phyloP scores from a whole-genome alignment of 2,888 invertebrate genomes.

The Ommatoiulus sabulosus region DNA sequence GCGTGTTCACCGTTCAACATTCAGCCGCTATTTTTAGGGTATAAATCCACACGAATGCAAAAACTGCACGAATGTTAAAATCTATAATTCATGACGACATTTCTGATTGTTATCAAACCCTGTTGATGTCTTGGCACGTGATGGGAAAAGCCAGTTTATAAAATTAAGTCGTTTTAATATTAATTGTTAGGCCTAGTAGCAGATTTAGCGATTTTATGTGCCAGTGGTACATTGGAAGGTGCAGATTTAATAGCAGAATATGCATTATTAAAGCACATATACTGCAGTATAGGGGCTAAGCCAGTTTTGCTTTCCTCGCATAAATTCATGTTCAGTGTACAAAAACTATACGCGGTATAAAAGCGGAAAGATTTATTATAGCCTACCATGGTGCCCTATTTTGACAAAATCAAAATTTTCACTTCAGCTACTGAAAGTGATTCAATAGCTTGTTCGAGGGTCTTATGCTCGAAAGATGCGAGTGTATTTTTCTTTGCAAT shows the following conservation, averaged over 20 bases:
- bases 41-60: not conserved
- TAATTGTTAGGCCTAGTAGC: not conserved
- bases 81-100: not conserved
- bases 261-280: not conserved
- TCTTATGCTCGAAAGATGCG: not conserved
- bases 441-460: not conserved
- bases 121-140: not conserved
- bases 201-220: not conserved
- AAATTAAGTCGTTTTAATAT: not conserved
- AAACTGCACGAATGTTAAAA: not conserved
- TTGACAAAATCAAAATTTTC: constrained; percentile 1
- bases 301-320: not conserved
- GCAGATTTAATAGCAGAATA: not conserved
- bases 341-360: not conserved
- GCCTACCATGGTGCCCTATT: constrained; percentile 19
- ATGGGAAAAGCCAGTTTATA: not conserved
- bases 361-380: not conserved
- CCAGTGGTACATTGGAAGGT: not conserved
- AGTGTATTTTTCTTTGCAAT: not conserved
- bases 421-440: not conserved
- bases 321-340: not conserved
- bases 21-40: not conserved
- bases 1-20: not conserved
- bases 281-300: not conserved
- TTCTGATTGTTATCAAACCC: not conserved